phyloP scores from a whole-genome alignment of 2,888 invertebrate genomes.

The Eupsilia transversa region DNA sequence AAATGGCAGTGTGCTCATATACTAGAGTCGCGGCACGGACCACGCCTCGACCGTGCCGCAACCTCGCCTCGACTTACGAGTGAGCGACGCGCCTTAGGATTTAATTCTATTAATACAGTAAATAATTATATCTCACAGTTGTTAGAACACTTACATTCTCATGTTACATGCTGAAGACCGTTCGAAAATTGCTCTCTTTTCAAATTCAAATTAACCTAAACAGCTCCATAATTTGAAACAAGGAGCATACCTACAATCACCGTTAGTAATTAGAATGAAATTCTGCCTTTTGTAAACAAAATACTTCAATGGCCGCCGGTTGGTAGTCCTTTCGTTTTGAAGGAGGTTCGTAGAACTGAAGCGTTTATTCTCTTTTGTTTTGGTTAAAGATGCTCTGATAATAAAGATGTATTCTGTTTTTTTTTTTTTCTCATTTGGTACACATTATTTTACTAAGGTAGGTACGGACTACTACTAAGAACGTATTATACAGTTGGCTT shows the following conservation, averaged over 20 bases:
- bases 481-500: too few species aligned
- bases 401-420: too few species aligned
- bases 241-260: constrained; percentile 52
- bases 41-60: too few species aligned
- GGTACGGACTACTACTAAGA: too few species aligned
- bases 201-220: constrained; percentile 63
- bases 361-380: too few species aligned
- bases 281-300: constrained; percentile 42
- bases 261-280: constrained; percentile 54
- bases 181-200: constrained; percentile 52
- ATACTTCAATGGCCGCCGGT: constrained; percentile 40
- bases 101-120: constrained; percentile 1
- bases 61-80: too few species aligned
- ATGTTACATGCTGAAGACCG: constrained; percentile 23
- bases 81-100: too few species aligned
- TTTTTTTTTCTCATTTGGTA: too few species aligned
- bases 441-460: too few species aligned
- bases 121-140: constrained; percentile 1
- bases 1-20: too few species aligned
- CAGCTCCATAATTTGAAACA: constrained; percentile 57
- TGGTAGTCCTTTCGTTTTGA: not conserved
- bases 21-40: too few species aligned
- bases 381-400: too few species aligned
- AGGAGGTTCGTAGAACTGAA: not conserved
- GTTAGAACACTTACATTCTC: constrained; percentile 8